A percentile compares a stretch with the other conserved stretches of the same genome.
These are phyloP conservation scores for Lysiphlebus fabarum DNA, from an alignment of 1,140 invertebrate genomes.

Conservation along the genomic window DNA sequence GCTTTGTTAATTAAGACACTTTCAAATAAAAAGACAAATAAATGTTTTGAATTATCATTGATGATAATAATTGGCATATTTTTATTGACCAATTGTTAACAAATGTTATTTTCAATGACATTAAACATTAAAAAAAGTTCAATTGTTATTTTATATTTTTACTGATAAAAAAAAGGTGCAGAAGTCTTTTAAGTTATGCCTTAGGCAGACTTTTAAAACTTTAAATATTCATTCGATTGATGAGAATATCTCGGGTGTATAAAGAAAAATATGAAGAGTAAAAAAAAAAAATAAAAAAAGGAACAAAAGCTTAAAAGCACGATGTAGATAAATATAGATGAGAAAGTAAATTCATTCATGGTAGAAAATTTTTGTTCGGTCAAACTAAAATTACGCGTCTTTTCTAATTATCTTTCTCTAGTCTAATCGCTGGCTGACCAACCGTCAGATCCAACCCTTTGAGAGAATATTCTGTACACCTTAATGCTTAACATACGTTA, in stretches of 20 bases:
- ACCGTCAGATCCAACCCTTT: conserved; percentile 38
- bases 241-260: not conserved
- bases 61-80: too few species aligned
- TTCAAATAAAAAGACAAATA: too few species aligned
- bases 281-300: not conserved
- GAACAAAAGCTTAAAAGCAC: conserved; percentile 2
- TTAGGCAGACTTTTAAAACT: too few species aligned
- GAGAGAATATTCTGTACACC: conserved; percentile 35
- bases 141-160: too few species aligned
- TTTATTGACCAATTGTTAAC: too few species aligned
- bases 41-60: too few species aligned
- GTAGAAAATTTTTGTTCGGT: conserved; percentile 14
- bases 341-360: not conserved
- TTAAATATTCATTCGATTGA: too few species aligned
- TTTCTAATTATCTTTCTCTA: conserved; percentile 49
- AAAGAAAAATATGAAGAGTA: conserved; percentile 40
- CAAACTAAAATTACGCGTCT: conserved; percentile 34
- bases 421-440: conserved; percentile 45
- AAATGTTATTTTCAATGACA: too few species aligned
- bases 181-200: too few species aligned
- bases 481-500: conserved; percentile 41
- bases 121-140: too few species aligned
- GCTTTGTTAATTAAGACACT: too few species aligned
- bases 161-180: too few species aligned
- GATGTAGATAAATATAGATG: not conserved